Conservation (phyloP, 2,113 vertebrate genomes). For the Ctenodactylus gundi region DNA sequence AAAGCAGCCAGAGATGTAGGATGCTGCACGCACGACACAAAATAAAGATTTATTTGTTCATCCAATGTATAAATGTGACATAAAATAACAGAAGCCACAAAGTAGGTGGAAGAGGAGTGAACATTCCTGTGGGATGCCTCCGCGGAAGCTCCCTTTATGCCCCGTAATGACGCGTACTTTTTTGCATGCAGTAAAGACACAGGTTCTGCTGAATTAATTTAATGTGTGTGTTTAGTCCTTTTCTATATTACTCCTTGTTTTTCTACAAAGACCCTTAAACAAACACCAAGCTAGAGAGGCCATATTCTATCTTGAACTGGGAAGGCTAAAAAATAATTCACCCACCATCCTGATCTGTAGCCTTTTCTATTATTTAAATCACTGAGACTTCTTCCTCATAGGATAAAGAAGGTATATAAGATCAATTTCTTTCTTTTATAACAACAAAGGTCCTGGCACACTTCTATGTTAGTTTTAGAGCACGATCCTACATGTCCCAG, state of each 20-base stretch:
- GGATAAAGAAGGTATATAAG: not conserved
- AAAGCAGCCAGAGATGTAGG: not conserved
- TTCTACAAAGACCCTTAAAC: not conserved
- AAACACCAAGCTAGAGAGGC: not conserved
- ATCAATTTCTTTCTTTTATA: not conserved
- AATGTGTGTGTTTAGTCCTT: conserved; percentile 8
- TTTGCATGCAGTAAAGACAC: not conserved
- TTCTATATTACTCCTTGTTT: not conserved
- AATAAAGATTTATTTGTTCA: not conserved
- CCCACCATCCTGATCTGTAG: not conserved
- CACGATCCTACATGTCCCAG: not conserved
- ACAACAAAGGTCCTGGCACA: not conserved
- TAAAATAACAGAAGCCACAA: not conserved
- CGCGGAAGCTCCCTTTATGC: not conserved
- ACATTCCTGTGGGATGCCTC: not conserved
- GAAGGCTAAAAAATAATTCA: not conserved
- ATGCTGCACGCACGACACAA: not conserved
- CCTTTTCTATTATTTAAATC: not conserved
- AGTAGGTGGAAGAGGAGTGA: not conserved
- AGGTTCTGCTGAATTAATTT: not conserved
- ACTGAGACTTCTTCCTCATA: not conserved
- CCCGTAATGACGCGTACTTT: not conserved
- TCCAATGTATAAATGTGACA: not conserved
- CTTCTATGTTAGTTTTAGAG: not conserved
- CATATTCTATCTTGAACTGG: not conserved